Evolutionary conservation across 2,888 invertebrate species (phyloP).

Genomic region (Eucriotettix oculatus): DNA sequence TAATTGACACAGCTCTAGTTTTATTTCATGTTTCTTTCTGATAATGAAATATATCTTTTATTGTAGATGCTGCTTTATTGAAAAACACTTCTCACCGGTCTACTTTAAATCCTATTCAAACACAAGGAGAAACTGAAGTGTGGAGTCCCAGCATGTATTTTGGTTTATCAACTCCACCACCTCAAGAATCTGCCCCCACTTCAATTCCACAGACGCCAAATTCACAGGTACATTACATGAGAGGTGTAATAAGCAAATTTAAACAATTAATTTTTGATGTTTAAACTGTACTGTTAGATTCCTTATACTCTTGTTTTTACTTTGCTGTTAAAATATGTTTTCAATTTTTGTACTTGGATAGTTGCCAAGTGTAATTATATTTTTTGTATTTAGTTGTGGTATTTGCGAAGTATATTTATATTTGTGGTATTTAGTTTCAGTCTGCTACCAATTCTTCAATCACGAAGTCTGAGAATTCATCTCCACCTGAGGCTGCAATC

Average conservation of each 20-base stretch:
- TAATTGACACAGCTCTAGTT: background rate
- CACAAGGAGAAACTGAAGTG: constrained; percentile 12
- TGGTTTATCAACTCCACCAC: constrained; percentile 21
- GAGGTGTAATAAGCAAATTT: too few relatives aligned
- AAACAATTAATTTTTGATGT: too few relatives aligned
- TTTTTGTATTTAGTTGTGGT: background rate
- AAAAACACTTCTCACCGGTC: background rate
- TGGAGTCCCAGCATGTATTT: constrained; percentile 18
- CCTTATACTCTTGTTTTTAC: too few relatives aligned
- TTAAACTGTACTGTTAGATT: too few relatives aligned
- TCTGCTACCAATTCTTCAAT: background rate
- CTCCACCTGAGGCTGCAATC: constrained; percentile 73
- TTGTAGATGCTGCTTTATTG: background rate
- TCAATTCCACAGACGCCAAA: constrained; percentile 34
- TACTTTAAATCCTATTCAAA: constrained; percentile 21
- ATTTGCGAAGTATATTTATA: background rate
- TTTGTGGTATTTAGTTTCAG: background rate
- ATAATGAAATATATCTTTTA: too few relatives aligned
- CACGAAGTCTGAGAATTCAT: constrained; percentile 34
- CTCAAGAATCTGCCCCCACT: constrained; percentile 26
- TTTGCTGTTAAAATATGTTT: background rate
- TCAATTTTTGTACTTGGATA: background rate
- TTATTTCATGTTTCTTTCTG: too few relatives aligned
- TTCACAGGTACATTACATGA: constrained; percentile 17
- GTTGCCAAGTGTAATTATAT: background rate